phyloP scores from a whole-genome alignment of 1,140 invertebrate genomes.

The Coelopa frigida region DNA sequence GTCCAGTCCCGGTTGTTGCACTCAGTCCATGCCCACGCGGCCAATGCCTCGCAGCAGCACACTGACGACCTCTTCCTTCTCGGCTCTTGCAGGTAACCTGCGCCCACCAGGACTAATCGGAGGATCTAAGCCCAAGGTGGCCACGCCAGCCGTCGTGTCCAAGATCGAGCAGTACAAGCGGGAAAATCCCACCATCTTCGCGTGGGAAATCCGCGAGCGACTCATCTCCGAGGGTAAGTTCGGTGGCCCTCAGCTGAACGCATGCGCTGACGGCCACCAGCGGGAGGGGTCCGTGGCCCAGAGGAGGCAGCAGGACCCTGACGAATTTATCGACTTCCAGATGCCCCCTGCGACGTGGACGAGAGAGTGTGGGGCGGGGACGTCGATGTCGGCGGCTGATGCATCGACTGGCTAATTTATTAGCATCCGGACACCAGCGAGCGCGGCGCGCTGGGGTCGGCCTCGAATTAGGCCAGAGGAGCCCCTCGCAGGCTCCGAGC shows the following conservation, averaged over 20 bases:
- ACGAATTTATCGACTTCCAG: too few relatives aligned
- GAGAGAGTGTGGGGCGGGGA: too few relatives aligned
- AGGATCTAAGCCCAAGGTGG: conserved; percentile 97
- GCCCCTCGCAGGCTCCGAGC: neutral
- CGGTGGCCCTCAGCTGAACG: too few relatives aligned
- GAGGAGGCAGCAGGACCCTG: too few relatives aligned
- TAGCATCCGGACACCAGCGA: conserved; percentile 32
- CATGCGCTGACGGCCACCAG: too few relatives aligned
- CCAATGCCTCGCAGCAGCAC: too few relatives aligned
- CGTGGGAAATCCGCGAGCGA: conserved; percentile 91
- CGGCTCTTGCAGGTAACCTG: conserved; percentile 71
- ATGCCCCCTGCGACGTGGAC: too few relatives aligned
- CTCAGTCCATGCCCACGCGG: too few relatives aligned
- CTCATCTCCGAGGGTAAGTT: conserved; percentile 88
- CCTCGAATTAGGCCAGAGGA: neutral
- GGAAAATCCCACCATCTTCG: conserved; percentile 95
- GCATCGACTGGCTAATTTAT: conserved; percentile 45
- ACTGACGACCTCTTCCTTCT: neutral
- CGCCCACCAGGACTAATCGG: conserved; percentile 92
- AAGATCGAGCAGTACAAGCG: conserved; percentile 96
- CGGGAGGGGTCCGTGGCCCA: too few relatives aligned
- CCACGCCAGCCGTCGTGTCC: conserved; percentile 88
- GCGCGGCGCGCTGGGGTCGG: neutral
- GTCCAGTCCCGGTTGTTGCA: too few relatives aligned
- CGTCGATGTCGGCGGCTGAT: too few relatives aligned